Percentiles rank a stretch among this genome's conserved stretches.
Conservation (phyloP, 2,113 vertebrate species). For the Brachyistius frenatus region DNA sequence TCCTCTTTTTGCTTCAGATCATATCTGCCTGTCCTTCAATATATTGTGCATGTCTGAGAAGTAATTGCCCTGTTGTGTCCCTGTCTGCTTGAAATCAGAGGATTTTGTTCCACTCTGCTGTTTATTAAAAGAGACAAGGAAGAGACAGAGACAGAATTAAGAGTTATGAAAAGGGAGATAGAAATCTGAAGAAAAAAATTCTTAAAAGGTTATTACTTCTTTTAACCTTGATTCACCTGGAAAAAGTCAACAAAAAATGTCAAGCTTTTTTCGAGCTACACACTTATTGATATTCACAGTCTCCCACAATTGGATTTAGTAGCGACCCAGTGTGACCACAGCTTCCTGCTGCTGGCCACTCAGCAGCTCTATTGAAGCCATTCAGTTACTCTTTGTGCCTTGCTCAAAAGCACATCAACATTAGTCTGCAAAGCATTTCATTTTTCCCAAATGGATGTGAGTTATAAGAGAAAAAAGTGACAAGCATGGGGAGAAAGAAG, state of each 20-base stretch:
- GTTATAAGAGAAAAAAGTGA: not conserved
- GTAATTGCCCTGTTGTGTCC: constrained; percentile 6
- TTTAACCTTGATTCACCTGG: constrained; percentile 50
- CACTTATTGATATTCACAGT: constrained; percentile 43
- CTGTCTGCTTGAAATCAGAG: constrained; percentile 43
- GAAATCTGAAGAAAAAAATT: constrained; percentile 18
- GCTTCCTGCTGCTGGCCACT: constrained; percentile 36
- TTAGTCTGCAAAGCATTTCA: not conserved
- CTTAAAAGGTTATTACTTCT: constrained; percentile 39
- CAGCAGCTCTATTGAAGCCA: constrained; percentile 8
- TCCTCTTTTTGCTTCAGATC: constrained; percentile 35
- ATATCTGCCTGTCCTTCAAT: constrained; percentile 43
- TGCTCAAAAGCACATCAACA: constrained; percentile 15
- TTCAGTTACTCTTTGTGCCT: constrained; percentile 8
- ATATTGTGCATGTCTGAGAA: not conserved
- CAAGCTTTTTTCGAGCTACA: constrained; percentile 26
- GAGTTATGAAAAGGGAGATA: constrained; percentile 39
- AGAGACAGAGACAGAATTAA: constrained; percentile 38
- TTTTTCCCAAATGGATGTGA: not conserved
- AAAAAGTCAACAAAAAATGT: constrained; percentile 28
- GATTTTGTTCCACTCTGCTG: constrained; percentile 44
- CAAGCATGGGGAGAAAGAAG: not conserved
- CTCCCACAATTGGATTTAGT: constrained; percentile 47
- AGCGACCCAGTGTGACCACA: constrained; percentile 24
- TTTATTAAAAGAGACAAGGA: constrained; percentile 61